phyloP scores from a whole-genome alignment of 1,140 invertebrate genomes.

The Zophobas atratus region DNA sequence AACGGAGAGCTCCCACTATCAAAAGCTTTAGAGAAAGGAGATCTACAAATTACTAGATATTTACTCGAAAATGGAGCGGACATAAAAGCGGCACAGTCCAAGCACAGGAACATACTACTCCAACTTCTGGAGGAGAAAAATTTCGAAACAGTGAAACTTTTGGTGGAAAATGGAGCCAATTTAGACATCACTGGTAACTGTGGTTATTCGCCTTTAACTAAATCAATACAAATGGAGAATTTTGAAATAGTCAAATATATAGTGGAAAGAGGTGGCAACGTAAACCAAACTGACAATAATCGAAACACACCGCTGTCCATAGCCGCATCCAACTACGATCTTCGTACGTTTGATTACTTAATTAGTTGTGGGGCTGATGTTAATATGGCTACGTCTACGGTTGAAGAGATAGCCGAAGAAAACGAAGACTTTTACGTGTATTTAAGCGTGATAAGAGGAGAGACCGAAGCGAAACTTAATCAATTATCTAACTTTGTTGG shows the following conservation, averaged over 20 bases:
- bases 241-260: constrained; percentile 12
- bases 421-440: constrained; percentile 12
- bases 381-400: background rate
- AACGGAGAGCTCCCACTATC: background rate
- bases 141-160: background rate
- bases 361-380: background rate
- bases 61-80: background rate
- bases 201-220: background rate
- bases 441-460: background rate
- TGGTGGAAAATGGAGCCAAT: background rate
- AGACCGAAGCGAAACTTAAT: background rate
- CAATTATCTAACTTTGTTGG: background rate
- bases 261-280: background rate
- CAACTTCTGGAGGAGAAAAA: background rate
- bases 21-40: background rate
- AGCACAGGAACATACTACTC: background rate
- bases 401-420: background rate
- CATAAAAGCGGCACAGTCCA: background rate
- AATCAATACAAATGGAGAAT: background rate
- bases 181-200: background rate
- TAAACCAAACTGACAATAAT: constrained; percentile 4
- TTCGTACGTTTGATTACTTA: constrained; percentile 5
- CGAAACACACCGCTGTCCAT: background rate
- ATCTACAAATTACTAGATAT: background rate
- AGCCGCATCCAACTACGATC: background rate